Evolutionary conservation across 2,797 vertebrate genomes (phyloP), one percentile per base, ranked within the genome.

Genomic region (Alectoris magna): DNA sequence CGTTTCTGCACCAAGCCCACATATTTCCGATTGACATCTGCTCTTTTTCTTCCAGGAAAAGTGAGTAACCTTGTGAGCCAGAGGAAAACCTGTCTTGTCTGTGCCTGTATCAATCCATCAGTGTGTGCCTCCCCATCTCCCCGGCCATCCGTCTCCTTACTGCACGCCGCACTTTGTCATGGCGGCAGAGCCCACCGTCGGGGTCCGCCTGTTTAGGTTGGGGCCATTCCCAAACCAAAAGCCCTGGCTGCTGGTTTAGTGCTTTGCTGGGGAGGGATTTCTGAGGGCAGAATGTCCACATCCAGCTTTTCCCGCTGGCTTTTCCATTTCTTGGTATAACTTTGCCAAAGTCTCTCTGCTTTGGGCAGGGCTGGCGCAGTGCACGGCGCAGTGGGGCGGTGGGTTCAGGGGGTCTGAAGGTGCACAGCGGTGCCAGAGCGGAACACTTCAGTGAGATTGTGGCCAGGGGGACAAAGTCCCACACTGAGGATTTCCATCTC

Each of bases 211-310:
- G 55, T 1, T 9, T 36, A 1, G 51, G 3, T 43, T 34, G 10
- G 31, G 11, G 60, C 43, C 80, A 3, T 6, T n/a, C 19, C 0
- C 2, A 2, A 3, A 4, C 24, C 12, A 0, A 4, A 5, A 41
- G 62, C 71, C 44, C 55, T 0, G 0, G 19, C 29, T 6, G 31
- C 41, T 55, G 2, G 6, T 2, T 14, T 3, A 26, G 17, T 0
- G 0, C 1, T 22, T 1, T 2, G 44, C 18, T 29, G 41, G 68
- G 72, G 14, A 19, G 56, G 63, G 46, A 17, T n/a, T 68, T 59
- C 13, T 5, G 6, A 5, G 0, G 0, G 44, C 49, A 38, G 44
- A 41, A 5, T 43, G 34, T 74, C 72, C 48, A 1, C 21, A 6
- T 84, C 41, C 11, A 9, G 11, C 14, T 62, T 63, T 49, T 39